These are phyloP conservation scores for Notothenia coriiceps DNA, from an alignment of 2,113 vertebrate genomes.

Conservation along the genomic window DNA sequence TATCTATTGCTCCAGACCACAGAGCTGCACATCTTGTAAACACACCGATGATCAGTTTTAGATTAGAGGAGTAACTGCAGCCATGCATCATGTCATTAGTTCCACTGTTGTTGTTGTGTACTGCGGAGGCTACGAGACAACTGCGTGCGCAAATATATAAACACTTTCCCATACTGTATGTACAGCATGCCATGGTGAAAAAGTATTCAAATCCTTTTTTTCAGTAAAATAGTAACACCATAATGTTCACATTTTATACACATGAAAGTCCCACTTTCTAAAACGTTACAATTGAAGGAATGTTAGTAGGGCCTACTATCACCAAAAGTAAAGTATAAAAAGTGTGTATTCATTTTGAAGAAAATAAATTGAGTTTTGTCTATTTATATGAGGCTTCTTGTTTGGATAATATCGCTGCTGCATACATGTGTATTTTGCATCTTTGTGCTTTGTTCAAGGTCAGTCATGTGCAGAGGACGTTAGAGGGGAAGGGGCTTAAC, in stretches of 20 bases:
- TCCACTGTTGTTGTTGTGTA: neutral
- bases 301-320: too few relatives aligned
- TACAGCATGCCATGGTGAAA: neutral
- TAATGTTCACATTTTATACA: neutral
- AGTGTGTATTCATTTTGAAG: too few relatives aligned
- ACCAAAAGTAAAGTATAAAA: too few relatives aligned
- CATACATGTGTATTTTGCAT: neutral
- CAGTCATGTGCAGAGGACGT: too few relatives aligned
- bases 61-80: constrained; percentile 47
- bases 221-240: neutral
- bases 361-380: too few relatives aligned
- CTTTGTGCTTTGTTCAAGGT: too few relatives aligned
- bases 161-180: neutral
- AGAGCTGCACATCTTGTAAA: constrained; percentile 53
- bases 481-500: too few relatives aligned
- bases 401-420: neutral
- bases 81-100: constrained; percentile 27
- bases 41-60: constrained; percentile 43
- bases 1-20: constrained; percentile 56
- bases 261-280: neutral
- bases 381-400: too few relatives aligned
- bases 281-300: too few relatives aligned
- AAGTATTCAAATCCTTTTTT: neutral
- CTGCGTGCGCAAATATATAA: constrained; percentile 3
- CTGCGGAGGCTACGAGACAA: constrained; percentile 2